Conservation (phyloP, 2,888 invertebrate species). For the Platycheirus rosarum region DNA sequence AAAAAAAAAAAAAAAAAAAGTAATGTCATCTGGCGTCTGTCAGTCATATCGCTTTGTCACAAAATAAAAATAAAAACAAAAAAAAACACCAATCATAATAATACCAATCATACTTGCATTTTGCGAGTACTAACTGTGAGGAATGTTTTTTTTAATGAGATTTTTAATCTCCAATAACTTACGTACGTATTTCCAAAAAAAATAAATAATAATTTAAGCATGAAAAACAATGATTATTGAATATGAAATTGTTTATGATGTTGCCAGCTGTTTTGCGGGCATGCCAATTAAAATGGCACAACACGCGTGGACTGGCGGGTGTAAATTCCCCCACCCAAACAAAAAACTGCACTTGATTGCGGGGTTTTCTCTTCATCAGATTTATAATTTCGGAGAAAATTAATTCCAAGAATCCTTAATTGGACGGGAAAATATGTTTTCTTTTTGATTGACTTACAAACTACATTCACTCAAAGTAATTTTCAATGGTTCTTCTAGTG, state of each 20-base stretch:
- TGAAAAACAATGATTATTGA: slow-evolving; percentile 30
- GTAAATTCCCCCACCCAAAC: not conserved
- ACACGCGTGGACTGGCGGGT: slow-evolving; percentile 1
- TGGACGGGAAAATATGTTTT: too few species aligned
- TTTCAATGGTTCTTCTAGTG: too few species aligned
- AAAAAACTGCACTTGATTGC: too few species aligned
- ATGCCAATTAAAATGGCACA: slow-evolving; percentile 54
- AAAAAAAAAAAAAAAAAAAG: slow-evolving; percentile 4
- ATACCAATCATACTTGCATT: slow-evolving; percentile 7
- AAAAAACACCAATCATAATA: slow-evolving; percentile 15
- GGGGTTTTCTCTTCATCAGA: too few species aligned
- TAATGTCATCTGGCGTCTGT: slow-evolving; percentile 24
- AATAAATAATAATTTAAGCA: not conserved
- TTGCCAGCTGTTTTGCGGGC: slow-evolving; percentile 58
- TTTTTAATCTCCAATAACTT: slow-evolving; percentile 27
- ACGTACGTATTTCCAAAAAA: slow-evolving; percentile 4
- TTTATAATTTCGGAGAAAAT: too few species aligned
- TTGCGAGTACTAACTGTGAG: not conserved
- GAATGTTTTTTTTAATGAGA: slow-evolving; percentile 17
- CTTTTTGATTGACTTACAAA: too few species aligned
- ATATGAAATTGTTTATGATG: slow-evolving; percentile 61
- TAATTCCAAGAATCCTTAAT: too few species aligned
- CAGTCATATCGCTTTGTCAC: slow-evolving; percentile 21
- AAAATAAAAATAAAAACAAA: not conserved
- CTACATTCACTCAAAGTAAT: too few species aligned